A percentile compares a stretch with the other conserved stretches of the same genome.
Conservation (phyloP, 2,113 vertebrate species). For the Xerus inauris region DNA sequence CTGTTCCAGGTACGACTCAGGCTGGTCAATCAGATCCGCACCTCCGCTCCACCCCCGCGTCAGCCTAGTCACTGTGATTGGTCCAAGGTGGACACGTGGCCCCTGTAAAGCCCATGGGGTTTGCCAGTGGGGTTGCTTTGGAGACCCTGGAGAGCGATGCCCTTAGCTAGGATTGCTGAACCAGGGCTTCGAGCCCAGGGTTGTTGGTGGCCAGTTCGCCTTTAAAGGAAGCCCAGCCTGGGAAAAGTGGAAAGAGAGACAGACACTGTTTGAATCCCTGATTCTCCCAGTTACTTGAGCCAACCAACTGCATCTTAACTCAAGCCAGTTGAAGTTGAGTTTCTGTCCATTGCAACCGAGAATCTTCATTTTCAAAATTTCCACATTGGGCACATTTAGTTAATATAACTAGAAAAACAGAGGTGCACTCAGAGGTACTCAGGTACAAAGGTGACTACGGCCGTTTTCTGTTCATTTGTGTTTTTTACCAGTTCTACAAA, state of each 20-base stretch:
- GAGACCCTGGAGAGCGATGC: not conserved
- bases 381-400: not conserved
- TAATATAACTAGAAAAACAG: not conserved
- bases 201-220: not conserved
- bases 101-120: conserved; percentile 11
- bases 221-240: not conserved
- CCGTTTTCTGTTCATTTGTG: conserved; percentile 9
- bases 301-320: not conserved
- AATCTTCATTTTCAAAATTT: conserved; percentile 1
- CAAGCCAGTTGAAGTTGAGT: not conserved
- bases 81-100: not conserved
- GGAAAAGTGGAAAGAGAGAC: not conserved
- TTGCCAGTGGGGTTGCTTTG: not conserved
- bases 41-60: not conserved
- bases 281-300: not conserved
- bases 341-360: not conserved
- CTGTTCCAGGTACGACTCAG: not conserved
- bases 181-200: not conserved
- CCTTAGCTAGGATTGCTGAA: not conserved
- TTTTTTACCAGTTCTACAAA: not conserved
- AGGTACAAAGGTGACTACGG: not conserved
- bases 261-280: not conserved
- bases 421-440: not conserved
- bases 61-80: not conserved
- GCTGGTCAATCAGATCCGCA: not conserved